Evolutionary conservation across 2,113 vertebrate genomes (phyloP).

Genomic region (Hyperoodon ampullatus): DNA sequence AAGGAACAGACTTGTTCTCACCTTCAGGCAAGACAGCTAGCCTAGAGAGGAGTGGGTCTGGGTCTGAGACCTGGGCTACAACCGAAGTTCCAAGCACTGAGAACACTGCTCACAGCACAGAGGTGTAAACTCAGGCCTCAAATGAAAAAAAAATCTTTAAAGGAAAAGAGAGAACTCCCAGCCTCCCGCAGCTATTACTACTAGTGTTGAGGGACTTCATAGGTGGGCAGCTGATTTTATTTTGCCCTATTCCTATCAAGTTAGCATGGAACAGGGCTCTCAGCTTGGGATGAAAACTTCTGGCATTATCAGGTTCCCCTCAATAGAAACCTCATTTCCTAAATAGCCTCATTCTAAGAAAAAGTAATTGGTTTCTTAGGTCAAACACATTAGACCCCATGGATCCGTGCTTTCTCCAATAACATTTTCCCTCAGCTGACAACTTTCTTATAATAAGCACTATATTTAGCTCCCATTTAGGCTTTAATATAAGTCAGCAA

Average conservation of each 20-base stretch:
- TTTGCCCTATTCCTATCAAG: background rate
- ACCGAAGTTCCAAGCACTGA: background rate
- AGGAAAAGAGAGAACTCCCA: background rate
- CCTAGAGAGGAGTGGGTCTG: background rate
- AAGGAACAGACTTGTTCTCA: background rate
- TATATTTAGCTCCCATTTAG: constrained; percentile 29
- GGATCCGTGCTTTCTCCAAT: background rate
- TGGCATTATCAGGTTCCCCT: background rate
- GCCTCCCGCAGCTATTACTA: background rate
- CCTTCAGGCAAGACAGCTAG: background rate
- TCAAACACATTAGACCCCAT: background rate
- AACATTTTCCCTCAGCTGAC: background rate
- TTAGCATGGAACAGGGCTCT: background rate
- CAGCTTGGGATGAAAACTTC: background rate
- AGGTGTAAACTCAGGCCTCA: background rate
- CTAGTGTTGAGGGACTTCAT: background rate
- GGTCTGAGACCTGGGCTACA: background rate
- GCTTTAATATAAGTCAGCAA: constrained; percentile 47
- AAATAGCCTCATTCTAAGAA: background rate
- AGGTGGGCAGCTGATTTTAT: background rate
- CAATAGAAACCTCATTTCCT: background rate
- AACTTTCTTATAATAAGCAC: background rate
- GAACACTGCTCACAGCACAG: background rate
- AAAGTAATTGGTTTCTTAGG: background rate
- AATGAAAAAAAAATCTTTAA: background rate